Evolutionary conservation across 1,140 invertebrate species (phyloP), one percentile per base, ranked within the genome.

Genomic region (Pollicipes pollicipes): DNA sequence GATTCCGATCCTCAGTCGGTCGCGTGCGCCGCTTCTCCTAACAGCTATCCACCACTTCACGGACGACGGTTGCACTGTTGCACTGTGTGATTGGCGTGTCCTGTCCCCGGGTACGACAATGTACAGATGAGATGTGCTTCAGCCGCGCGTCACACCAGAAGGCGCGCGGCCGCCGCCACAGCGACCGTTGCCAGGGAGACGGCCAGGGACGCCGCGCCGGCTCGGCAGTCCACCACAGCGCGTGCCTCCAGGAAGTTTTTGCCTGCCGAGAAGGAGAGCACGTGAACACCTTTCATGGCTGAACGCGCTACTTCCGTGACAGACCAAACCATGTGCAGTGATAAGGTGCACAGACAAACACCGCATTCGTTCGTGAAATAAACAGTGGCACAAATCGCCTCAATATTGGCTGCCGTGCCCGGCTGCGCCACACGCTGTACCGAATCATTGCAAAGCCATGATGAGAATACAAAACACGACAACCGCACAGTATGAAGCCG

Each of bases 201-300:
- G 17, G 58, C 4, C 16, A 71, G 71, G 26, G 72, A 10, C 21
- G 68, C 10, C 0, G 82, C 81, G 24, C 83, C 83, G 68, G 88
- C 87, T 73, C 84, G 83, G 76, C 90, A 92, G 77, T 92, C 89
- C 0, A 90, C 89, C 71, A 90, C 84, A 76, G 85, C 81, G 73
- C 87, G 83, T 0, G 90, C 89, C 73, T 87, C 82, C 83, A 92
- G 84, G 77, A 89, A 92, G 77, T 90, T 86, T 30, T 79, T 78
- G 0, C 90, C 89, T 66, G 28, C n/a, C 10, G 27, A n/a, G 27
- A 10, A 45, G 10, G 24, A 10, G 24, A 45, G 24, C 37, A 45
- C 37, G 24, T 24, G 24, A 10, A 45, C 28, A 92, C 78, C 77
- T 91, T 91, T 10, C 81, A 78, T 6, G 85, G 84, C 74, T 84